Conservation (phyloP, 2,888 invertebrate genomes). For the Apodemia mormo region DNA sequence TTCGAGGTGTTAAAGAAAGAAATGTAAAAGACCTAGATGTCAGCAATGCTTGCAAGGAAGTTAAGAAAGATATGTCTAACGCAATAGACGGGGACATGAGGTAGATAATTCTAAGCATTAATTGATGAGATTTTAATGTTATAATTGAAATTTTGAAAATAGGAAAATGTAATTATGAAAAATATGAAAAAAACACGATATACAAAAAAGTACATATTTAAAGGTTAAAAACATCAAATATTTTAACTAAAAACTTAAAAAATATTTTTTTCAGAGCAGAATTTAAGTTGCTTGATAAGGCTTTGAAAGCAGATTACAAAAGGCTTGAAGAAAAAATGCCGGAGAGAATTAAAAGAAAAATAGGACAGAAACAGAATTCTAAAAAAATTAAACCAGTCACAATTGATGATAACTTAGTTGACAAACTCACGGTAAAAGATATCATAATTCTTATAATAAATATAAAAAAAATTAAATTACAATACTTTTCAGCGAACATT, state of each 20-base stretch:
- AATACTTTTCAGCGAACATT: no score
- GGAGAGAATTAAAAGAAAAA: slow-evolving; percentile 45
- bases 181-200: no score
- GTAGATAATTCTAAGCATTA: background rate
- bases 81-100: background rate
- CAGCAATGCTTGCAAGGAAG: no score
- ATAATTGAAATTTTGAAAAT: no score
- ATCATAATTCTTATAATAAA: background rate
- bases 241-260: background rate
- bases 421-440: slow-evolving; percentile 7
- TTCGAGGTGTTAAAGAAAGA: no score
- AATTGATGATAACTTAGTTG: slow-evolving; percentile 37
- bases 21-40: no score
- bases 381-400: slow-evolving; percentile 39
- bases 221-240: no score
- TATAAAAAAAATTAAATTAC: no score
- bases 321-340: slow-evolving; percentile 54
- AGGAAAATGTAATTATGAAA: no score
- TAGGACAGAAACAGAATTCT: slow-evolving; percentile 42
- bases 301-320: slow-evolving; percentile 57
- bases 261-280: slow-evolving; percentile 46
- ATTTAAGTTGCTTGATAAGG: slow-evolving; percentile 48
- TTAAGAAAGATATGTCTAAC: background rate
- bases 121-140: no score
- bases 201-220: background rate